Conservation (phyloP, 2,113 vertebrate genomes). For the Gobiocypris rarus region DNA sequence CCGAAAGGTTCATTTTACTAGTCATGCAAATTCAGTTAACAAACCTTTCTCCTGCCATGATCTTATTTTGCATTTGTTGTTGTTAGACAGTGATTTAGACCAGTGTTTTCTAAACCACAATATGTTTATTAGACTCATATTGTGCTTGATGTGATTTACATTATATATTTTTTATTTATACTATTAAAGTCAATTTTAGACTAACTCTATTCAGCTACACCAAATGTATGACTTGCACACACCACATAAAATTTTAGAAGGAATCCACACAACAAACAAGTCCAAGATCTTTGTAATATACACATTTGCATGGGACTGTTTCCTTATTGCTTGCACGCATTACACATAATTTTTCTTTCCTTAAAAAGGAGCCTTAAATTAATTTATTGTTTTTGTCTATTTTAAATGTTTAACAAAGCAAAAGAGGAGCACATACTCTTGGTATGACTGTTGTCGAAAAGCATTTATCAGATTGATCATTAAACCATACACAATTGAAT, state of each 20-base stretch:
- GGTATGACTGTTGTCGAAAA: conserved; percentile 31
- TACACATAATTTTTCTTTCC: not conserved
- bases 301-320: no score
- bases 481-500: conserved; percentile 40
- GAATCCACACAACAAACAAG: no score
- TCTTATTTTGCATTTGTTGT: not conserved
- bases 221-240: not conserved
- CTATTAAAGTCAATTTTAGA: not conserved
- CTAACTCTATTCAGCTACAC: not conserved
- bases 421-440: not conserved
- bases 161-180: no score
- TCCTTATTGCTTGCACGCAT: not conserved
- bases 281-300: no score
- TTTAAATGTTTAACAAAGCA: not conserved
- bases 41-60: not conserved
- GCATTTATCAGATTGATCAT: conserved; percentile 43
- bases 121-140: not conserved
- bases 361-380: not conserved
- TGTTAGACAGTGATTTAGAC: conserved; percentile 1
- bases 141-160: not conserved
- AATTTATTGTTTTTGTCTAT: not conserved
- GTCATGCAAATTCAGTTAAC: conserved; percentile 23
- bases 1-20: not conserved
- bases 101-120: not conserved
- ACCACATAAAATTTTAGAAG: not conserved